phyloP scores from a whole-genome alignment of 2,113 vertebrate species.

The Gallinago paraguaiae region DNA sequence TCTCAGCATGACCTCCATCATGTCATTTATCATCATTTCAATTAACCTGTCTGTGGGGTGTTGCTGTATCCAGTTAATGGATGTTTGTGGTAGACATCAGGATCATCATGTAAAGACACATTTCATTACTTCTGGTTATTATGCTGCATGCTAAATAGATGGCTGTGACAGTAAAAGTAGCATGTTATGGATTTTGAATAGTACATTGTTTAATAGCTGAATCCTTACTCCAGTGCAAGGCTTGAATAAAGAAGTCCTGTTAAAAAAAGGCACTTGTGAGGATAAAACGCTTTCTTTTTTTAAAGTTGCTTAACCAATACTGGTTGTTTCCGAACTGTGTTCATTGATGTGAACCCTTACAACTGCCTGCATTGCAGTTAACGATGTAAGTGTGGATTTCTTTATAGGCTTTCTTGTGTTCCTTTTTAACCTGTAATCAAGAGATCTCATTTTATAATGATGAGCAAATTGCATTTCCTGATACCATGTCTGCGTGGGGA shows the following conservation, averaged over 20 bases:
- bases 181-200: neutral
- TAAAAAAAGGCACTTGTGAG: neutral
- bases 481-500: rapidly evolving
- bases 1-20: neutral
- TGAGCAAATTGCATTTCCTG: neutral
- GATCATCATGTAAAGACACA: neutral
- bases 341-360: neutral
- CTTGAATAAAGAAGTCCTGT: neutral
- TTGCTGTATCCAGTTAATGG: neutral
- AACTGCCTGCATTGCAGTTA: neutral
- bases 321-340: neutral
- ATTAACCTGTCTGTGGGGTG: neutral
- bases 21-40: neutral
- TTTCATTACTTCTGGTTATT: neutral
- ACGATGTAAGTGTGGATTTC: neutral
- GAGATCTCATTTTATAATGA: neutral
- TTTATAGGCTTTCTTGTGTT: neutral
- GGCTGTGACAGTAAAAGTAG: neutral
- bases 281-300: neutral
- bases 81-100: neutral
- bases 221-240: neutral
- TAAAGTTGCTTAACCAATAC: neutral
- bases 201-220: neutral
- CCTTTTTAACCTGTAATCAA: neutral
- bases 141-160: neutral